These are phyloP conservation scores for Keiferia lycopersicella DNA, from an alignment of 2,888 invertebrate species.

Conservation along the genomic window DNA sequence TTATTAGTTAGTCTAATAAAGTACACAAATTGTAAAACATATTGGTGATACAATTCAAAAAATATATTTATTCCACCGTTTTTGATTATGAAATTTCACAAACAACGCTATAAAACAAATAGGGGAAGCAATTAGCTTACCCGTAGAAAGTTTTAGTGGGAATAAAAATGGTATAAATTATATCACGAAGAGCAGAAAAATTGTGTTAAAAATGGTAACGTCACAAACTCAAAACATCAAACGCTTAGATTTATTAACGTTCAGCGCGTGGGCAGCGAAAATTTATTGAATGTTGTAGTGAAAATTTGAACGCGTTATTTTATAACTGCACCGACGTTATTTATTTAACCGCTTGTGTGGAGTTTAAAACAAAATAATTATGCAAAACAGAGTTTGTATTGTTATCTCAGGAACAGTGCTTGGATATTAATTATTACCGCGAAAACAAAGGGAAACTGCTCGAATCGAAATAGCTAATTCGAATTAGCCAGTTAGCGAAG, in stretches of 20 bases:
- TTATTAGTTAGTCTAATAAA: no score
- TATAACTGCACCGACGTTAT: background rate
- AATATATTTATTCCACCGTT: no score
- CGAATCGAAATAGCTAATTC: slow-evolving; percentile 30
- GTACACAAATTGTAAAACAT: no score
- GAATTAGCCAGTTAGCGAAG: slow-evolving; percentile 47
- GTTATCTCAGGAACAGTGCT: background rate
- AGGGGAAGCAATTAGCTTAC: background rate
- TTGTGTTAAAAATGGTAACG: slow-evolving; percentile 10
- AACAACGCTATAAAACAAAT: no score
- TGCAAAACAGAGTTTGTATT: background rate
- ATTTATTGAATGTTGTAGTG: slow-evolving; percentile 1
- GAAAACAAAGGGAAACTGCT: slow-evolving; percentile 17
- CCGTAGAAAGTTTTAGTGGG: background rate
- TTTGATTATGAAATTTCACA: no score
- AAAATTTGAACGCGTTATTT: background rate
- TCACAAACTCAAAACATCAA: slow-evolving; percentile 16
- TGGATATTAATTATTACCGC: background rate
- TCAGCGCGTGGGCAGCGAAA: slow-evolving; percentile 10
- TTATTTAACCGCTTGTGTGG: slow-evolving; percentile 4
- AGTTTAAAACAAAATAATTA: slow-evolving; percentile 5
- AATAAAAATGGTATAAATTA: slow-evolving; percentile 32
- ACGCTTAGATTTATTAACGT: slow-evolving; percentile 13
- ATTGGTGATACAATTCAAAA: no score
- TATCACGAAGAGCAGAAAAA: background rate